Percentiles rank a stretch among this genome's conserved stretches.
These are phyloP conservation scores for Limnodromus scolopaceus DNA, from an alignment of 2,797 vertebrate genomes.

Conservation along the genomic window DNA sequence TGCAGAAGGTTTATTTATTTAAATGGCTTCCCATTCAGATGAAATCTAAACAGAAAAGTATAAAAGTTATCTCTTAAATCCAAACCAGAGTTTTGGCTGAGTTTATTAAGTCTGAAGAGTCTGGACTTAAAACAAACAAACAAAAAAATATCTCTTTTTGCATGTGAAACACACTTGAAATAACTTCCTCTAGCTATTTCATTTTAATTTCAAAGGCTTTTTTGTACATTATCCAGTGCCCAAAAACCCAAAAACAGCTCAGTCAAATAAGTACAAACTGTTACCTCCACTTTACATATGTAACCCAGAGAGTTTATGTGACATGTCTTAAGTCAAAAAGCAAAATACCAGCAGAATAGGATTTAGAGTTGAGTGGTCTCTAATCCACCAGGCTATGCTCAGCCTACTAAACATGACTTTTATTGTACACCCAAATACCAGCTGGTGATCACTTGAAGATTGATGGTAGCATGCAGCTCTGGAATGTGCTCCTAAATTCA, in stretches of 20 bases:
- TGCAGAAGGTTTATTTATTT: conserved; percentile 64
- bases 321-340: neutral
- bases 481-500: conserved; percentile 66
- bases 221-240: neutral
- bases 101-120: neutral
- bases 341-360: neutral
- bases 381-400: conserved; percentile 13
- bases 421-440: conserved; percentile 50
- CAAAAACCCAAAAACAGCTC: neutral
- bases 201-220: conserved; percentile 26
- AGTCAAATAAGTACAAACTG: neutral
- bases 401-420: conserved; percentile 42
- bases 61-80: conserved; percentile 30
- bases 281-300: neutral
- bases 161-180: conserved; percentile 28
- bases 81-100: conserved; percentile 22
- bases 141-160: neutral
- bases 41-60: conserved; percentile 66
- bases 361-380: conserved; percentile 10
- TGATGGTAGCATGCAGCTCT: conserved; percentile 56
- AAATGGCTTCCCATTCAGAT: conserved; percentile 48
- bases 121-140: conserved; percentile 49
- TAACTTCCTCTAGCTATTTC: neutral
- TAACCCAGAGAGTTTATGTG: conserved; percentile 7
- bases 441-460: conserved; percentile 56